Evolutionary conservation across 2,113 vertebrate genomes (phyloP).

Genomic region (Cephalopholis sonnerati): DNA sequence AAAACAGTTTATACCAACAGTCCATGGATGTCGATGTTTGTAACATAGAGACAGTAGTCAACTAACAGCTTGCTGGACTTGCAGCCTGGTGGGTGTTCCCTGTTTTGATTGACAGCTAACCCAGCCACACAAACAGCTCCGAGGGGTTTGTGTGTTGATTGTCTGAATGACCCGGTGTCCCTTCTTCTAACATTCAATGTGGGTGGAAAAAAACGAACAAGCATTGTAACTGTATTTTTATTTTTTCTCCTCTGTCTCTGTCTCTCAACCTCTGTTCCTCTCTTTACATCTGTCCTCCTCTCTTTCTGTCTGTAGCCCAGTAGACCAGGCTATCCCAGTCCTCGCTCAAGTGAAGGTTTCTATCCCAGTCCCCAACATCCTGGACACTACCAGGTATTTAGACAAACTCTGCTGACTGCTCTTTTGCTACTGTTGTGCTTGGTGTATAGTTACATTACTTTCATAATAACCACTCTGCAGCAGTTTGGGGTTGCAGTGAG

Average conservation of each 20-base stretch:
- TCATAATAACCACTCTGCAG: no score
- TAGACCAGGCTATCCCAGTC: constrained; percentile 97
- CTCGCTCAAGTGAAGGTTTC: constrained; percentile 96
- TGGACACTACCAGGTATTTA: constrained; percentile 93
- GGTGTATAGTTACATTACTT: background rate
- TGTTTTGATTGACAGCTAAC: constrained; percentile 79
- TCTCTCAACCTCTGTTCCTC: background rate
- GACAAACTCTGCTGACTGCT: background rate
- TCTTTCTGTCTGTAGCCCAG: constrained; percentile 87
- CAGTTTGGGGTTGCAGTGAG: background rate
- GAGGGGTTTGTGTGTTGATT: constrained; percentile 80
- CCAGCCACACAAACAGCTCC: constrained; percentile 79
- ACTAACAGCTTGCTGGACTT: constrained; percentile 83
- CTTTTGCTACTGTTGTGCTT: background rate
- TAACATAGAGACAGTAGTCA: constrained; percentile 21
- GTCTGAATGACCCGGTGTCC: constrained; percentile 46
- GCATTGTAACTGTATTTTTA: constrained; percentile 6
- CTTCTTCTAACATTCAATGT: constrained; percentile 18
- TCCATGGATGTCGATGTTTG: constrained; percentile 31
- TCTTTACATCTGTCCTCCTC: background rate
- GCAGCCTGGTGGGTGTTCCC: constrained; percentile 75
- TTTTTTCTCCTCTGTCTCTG: background rate
- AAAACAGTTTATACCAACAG: background rate
- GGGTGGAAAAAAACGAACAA: background rate
- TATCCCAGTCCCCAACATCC: constrained; percentile 96